Evolutionary conservation across 2,888 invertebrate genomes (phyloP).

Genomic region (Oxyteleia sp.): DNA sequence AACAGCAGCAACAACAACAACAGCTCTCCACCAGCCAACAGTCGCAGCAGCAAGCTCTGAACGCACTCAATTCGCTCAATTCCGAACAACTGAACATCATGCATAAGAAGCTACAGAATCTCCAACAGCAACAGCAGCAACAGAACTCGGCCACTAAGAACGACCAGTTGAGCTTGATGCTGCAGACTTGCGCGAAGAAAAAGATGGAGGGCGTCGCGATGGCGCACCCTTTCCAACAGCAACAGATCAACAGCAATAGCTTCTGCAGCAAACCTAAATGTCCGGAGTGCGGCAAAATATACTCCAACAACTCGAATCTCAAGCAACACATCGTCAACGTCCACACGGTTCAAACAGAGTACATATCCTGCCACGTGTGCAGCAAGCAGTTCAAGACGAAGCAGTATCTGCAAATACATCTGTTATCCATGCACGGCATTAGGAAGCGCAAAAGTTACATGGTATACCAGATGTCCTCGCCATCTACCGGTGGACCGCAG

Average conservation of each 20-base stretch:
- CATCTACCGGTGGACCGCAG: slow-evolving; percentile 75
- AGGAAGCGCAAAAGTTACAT: slow-evolving; percentile 89
- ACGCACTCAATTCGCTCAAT: slow-evolving; percentile 81
- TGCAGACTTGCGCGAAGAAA: slow-evolving; percentile 84
- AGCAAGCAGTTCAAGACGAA: slow-evolving; percentile 91
- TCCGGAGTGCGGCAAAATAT: slow-evolving; percentile 91
- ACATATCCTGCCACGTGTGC: slow-evolving; percentile 90
- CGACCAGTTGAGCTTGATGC: slow-evolving; percentile 83
- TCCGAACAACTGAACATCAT: slow-evolving; percentile 85
- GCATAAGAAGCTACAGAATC: slow-evolving; percentile 85
- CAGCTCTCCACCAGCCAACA: slow-evolving; percentile 80
- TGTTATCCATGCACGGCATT: slow-evolving; percentile 91
- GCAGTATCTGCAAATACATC: slow-evolving; percentile 91
- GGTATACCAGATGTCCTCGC: slow-evolving; percentile 83
- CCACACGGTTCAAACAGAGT: slow-evolving; percentile 90
- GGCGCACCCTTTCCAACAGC: slow-evolving; percentile 81
- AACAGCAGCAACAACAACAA: slow-evolving; percentile 75
- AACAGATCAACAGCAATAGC: slow-evolving; percentile 76
- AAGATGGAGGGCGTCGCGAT: slow-evolving; percentile 83
- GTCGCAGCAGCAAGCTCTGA: slow-evolving; percentile 81
- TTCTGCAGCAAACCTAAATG: slow-evolving; percentile 89
- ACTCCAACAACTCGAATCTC: slow-evolving; percentile 91
- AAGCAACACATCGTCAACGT: slow-evolving; percentile 92
- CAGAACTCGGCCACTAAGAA: slow-evolving; percentile 74
- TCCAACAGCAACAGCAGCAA: slow-evolving; percentile 82